A percentile compares a stretch with the other conserved stretches of the same genome.
phyloP scores from a whole-genome alignment of 2,797 vertebrate species.

The Macroramphosus scolopax region DNA sequence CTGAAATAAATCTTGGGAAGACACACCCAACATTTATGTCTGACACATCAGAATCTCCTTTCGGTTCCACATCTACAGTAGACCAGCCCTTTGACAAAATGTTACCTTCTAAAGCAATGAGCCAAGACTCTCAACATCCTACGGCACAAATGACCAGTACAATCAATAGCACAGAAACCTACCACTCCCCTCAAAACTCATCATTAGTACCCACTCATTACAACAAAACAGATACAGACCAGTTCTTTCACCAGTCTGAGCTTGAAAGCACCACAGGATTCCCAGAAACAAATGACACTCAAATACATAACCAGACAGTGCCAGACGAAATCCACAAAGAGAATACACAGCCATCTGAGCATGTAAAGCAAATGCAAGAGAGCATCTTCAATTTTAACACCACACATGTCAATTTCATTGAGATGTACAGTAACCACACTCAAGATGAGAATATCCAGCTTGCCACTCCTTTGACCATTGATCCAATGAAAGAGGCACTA shows the following conservation, averaged over 20 bases:
- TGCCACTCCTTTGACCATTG: conserved; percentile 20
- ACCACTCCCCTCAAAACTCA: conserved; percentile 21
- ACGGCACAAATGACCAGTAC: conserved; percentile 15
- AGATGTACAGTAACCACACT: conserved; percentile 21
- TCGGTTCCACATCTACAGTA: conserved; percentile 13
- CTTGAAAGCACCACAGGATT: conserved; percentile 33
- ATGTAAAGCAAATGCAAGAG: conserved; percentile 41
- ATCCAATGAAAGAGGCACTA: conserved; percentile 40
- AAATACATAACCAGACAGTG: conserved; percentile 50
- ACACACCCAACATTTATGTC: conserved; percentile 25
- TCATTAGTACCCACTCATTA: conserved; percentile 20
- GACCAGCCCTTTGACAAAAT: conserved; percentile 38
- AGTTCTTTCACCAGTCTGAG: conserved; percentile 22
- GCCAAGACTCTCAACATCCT: conserved; percentile 24
- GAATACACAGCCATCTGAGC: conserved; percentile 24
- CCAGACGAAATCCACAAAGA: conserved; percentile 36
- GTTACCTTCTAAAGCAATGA: conserved; percentile 35
- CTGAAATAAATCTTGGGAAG: conserved; percentile 33
- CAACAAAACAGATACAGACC: conserved; percentile 52
- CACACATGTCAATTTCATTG: conserved; percentile 29
- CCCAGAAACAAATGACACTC: conserved; percentile 20
- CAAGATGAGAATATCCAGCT: conserved; percentile 31
- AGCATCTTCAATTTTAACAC: conserved; percentile 23
- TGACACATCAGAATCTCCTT: conserved; percentile 37
- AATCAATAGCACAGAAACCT: conserved; percentile 27